A percentile compares a stretch with the other conserved stretches of the same genome.
phyloP scores from a whole-genome alignment of 2,113 vertebrate species.

The Leuciscus idus region DNA sequence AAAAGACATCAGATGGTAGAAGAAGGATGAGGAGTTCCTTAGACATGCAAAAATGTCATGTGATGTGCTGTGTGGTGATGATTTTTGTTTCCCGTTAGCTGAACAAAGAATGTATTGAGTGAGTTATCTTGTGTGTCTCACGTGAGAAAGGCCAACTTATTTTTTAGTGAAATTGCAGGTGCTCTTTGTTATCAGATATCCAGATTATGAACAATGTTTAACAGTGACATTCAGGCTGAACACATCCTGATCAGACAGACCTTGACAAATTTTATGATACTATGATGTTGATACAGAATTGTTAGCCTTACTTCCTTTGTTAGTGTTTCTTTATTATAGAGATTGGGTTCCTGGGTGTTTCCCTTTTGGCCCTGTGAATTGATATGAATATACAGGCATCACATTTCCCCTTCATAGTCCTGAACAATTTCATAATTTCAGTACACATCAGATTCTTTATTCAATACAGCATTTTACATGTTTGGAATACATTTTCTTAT shows the following conservation, averaged over 20 bases:
- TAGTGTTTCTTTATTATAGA: background rate
- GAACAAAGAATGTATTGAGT: conserved; percentile 13
- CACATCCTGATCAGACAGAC: background rate
- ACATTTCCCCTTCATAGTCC: no score
- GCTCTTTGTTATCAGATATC: background rate
- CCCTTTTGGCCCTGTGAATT: background rate
- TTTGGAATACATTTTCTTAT: no score
- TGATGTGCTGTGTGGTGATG: conserved; percentile 13
- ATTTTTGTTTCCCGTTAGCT: background rate
- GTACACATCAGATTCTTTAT: no score
- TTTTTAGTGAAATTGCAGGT: background rate
- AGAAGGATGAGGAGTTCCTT: background rate
- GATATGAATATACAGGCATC: no score
- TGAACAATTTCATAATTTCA: no score
- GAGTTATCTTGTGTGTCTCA: background rate
- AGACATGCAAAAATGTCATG: conserved; percentile 1
- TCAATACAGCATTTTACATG: no score
- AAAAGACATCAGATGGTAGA: background rate
- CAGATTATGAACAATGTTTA: background rate
- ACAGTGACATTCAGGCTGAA: background rate
- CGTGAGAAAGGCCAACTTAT: background rate
- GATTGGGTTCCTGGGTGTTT: no score
- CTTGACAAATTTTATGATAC: background rate
- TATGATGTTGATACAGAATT: background rate
- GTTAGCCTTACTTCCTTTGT: background rate